These are phyloP conservation scores for Limnephilus rhombicus DNA, from an alignment of 2,888 invertebrate genomes.

Conservation along the genomic window DNA sequence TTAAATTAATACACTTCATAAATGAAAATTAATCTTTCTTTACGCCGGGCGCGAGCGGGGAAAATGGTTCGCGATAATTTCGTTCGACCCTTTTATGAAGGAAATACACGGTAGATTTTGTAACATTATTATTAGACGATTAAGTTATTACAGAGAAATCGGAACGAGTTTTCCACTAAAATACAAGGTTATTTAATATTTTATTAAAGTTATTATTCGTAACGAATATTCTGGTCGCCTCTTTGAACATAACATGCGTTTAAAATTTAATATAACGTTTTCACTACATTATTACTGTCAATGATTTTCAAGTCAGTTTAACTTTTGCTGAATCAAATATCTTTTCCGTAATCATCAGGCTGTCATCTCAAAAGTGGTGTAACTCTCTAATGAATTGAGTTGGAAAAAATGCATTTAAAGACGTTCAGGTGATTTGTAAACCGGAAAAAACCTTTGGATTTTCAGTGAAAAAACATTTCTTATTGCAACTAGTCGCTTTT, in stretches of 20 bases:
- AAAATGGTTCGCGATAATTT: conserved; percentile 39
- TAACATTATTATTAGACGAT: conserved; percentile 15
- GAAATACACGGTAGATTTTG: conserved; percentile 25
- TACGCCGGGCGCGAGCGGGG: conserved; percentile 18
- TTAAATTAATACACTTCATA: conserved; percentile 33
- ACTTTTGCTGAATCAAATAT: no score
- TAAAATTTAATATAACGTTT: no score
- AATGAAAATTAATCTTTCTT: conserved; percentile 52
- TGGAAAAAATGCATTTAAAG: no score
- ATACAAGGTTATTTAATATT: not conserved
- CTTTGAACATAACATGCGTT: not conserved
- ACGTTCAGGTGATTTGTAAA: no score
- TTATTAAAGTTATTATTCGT: not conserved
- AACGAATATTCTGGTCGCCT: not conserved
- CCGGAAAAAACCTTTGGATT: no score
- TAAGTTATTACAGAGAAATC: not conserved
- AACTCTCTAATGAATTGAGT: no score
- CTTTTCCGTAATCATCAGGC: no score
- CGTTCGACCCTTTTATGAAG: conserved; percentile 18
- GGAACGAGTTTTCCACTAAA: not conserved
- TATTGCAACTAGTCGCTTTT: no score
- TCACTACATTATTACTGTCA: no score
- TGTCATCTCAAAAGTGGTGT: no score
- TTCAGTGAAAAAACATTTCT: no score
- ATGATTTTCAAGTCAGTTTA: no score